A percentile compares a stretch with the other conserved stretches of the same genome.
phyloP scores from a whole-genome alignment of 2,888 invertebrate genomes.

The Lampropteryx suffumata region DNA sequence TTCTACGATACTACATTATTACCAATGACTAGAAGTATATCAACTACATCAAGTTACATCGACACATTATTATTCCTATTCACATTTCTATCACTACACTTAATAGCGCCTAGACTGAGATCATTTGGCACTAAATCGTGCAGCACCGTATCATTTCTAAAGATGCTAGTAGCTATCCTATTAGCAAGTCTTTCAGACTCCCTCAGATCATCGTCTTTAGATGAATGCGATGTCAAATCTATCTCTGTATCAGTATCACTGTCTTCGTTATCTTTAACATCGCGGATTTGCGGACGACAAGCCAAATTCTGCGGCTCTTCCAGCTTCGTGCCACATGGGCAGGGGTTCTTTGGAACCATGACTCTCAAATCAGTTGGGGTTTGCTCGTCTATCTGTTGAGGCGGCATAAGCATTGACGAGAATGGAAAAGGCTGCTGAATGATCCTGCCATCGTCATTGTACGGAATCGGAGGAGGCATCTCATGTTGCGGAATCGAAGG shows the following conservation, averaged over 20 bases:
- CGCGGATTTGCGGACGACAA: slow-evolving; percentile 56
- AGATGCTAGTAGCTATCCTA: slow-evolving; percentile 73
- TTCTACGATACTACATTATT: slow-evolving; percentile 31
- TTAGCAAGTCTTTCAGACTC: slow-evolving; percentile 71
- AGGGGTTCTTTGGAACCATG: slow-evolving; percentile 59
- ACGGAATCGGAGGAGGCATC: slow-evolving; percentile 57
- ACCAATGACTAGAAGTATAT: slow-evolving; percentile 32
- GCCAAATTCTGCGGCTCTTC: slow-evolving; percentile 72
- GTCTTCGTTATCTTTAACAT: slow-evolving; percentile 57
- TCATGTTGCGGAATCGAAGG: slow-evolving; percentile 48
- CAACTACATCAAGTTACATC: slow-evolving; percentile 44
- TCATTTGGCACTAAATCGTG: slow-evolving; percentile 78
- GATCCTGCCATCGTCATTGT: slow-evolving; percentile 65
- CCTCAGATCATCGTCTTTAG: slow-evolving; percentile 74
- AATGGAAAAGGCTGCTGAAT: slow-evolving; percentile 65
- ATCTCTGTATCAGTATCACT: slow-evolving; percentile 79
- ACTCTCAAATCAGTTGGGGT: slow-evolving; percentile 73
- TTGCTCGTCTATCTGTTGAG: slow-evolving; percentile 62
- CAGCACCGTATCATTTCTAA: slow-evolving; percentile 69
- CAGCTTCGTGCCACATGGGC: slow-evolving; percentile 56
- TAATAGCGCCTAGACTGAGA: slow-evolving; percentile 67
- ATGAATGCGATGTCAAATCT: slow-evolving; percentile 75
- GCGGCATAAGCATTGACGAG: slow-evolving; percentile 63
- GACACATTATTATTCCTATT: slow-evolving; percentile 60
- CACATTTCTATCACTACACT: slow-evolving; percentile 55